These are phyloP conservation scores for Benthosema pterotum DNA, from an alignment of 2,797 vertebrate genomes.

Conservation along the genomic window DNA sequence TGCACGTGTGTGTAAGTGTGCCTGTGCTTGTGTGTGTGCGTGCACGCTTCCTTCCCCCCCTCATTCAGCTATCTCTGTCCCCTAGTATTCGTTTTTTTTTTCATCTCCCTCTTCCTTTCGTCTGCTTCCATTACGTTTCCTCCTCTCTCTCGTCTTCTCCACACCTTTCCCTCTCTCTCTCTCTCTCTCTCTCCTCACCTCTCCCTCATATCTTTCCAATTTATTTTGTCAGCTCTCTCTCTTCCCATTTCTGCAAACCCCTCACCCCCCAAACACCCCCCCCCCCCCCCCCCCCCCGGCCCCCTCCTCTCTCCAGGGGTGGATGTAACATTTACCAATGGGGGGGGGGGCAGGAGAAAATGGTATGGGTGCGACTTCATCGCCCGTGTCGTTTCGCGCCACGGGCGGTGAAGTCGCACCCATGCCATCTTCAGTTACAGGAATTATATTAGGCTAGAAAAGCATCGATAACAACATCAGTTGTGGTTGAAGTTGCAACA, in stretches of 20 bases:
- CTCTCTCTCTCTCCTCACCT: slow-evolving; percentile 49
- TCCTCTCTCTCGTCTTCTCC: slow-evolving; percentile 18
- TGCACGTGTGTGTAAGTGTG: not conserved
- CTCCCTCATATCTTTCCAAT: slow-evolving; percentile 64
- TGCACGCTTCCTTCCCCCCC: slow-evolving; percentile 15
- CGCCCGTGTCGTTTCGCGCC: no score
- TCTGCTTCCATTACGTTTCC: slow-evolving; percentile 52
- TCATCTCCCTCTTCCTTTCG: slow-evolving; percentile 30
- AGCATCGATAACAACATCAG: no score
- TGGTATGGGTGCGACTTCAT: no score
- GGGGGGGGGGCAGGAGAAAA: no score
- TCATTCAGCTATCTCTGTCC: slow-evolving; percentile 23
- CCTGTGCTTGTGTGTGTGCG: not conserved
- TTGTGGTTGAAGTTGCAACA: no score
- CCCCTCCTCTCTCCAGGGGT: no score
- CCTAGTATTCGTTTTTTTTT: slow-evolving; percentile 6
- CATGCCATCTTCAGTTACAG: no score
- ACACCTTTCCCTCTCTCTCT: slow-evolving; percentile 47
- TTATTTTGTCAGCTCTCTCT: slow-evolving; percentile 58
- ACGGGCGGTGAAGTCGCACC: no score
- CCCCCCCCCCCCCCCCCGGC: slow-evolving; percentile 43
- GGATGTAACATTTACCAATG: no score
- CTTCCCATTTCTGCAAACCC: not conserved
- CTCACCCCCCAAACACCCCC: not conserved
- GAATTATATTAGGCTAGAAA: no score